A percentile compares a stretch with the other conserved stretches of the same genome.
Evolutionary conservation across 2,113 vertebrate genomes (phyloP).

Genomic region (Seriola quinqueradiata): DNA sequence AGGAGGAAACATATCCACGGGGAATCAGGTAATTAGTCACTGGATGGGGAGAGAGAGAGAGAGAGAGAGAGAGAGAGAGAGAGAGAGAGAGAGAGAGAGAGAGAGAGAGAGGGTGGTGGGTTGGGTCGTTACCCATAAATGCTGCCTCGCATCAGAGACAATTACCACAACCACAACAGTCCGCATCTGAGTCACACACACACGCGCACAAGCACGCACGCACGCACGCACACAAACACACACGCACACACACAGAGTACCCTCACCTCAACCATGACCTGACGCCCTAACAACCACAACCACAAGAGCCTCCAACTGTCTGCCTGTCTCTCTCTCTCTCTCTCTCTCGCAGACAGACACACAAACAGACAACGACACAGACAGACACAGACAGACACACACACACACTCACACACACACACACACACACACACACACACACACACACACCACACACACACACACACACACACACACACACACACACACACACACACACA

Average conservation of each 20-base stretch:
- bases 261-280: conserved; percentile 71
- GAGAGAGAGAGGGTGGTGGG: conserved; percentile 45
- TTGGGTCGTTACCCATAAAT: conserved; percentile 74
- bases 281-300: conserved; percentile 75
- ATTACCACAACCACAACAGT: conserved; percentile 81
- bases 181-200: conserved; percentile 43
- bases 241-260: conserved; percentile 36
- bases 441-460: neutral
- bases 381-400: conserved; percentile 19
- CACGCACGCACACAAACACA: conserved; percentile 6
- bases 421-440: neutral
- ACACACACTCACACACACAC: conserved; percentile 9
- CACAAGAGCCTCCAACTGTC: conserved; percentile 58
- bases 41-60: conserved; percentile 54
- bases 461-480: conserved; percentile 15
- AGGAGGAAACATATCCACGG: conserved; percentile 78
- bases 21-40: conserved; percentile 82
- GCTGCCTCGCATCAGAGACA: conserved; percentile 73
- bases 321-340: conserved; percentile 60
- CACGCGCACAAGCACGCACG: conserved; percentile 5
- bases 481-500: conserved; percentile 11
- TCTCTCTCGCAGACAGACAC: conserved; percentile 5
- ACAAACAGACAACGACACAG: too few relatives aligned
- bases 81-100: conserved; percentile 22
- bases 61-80: conserved; percentile 29